Evolutionary conservation across 2,113 vertebrate genomes (phyloP).

Genomic region (Trematocara stigmaticum): DNA sequence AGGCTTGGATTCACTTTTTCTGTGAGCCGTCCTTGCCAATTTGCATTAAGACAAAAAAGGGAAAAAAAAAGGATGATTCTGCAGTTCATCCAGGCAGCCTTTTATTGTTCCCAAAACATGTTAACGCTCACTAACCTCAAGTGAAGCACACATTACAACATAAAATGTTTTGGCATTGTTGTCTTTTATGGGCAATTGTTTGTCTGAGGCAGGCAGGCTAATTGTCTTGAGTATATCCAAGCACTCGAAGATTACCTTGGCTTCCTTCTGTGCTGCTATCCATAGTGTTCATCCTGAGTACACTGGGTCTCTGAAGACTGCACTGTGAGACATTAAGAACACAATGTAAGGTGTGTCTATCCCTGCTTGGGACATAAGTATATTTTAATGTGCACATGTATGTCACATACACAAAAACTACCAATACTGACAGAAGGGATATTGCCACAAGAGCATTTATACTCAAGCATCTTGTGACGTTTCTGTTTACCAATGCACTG

Average conservation of each 20-base stretch:
- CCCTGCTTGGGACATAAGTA: constrained; percentile 53
- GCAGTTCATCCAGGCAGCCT: constrained; percentile 41
- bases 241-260: constrained; percentile 53
- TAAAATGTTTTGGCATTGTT: constrained; percentile 35
- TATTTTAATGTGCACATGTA: constrained; percentile 64
- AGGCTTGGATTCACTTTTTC: constrained; percentile 38
- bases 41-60: constrained; percentile 37
- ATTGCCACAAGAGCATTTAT: constrained; percentile 45
- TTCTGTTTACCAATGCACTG: constrained; percentile 56
- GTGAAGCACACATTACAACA: constrained; percentile 38
- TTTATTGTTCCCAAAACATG: constrained; percentile 27
- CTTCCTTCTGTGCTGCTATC: constrained; percentile 70
- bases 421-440: constrained; percentile 50
- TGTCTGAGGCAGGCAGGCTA: constrained; percentile 51
- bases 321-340: constrained; percentile 72
- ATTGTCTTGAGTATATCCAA: constrained; percentile 52
- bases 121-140: constrained; percentile 30
- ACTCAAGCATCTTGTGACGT: constrained; percentile 53
- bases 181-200: constrained; percentile 56
- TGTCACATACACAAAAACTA: constrained; percentile 54
- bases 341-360: constrained; percentile 61
- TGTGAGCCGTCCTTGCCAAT: constrained; percentile 53
- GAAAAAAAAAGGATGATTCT: not conserved
- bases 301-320: constrained; percentile 69
- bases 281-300: constrained; percentile 64